phyloP scores from a whole-genome alignment of 2,888 invertebrate genomes.

The Phengaris arion region DNA sequence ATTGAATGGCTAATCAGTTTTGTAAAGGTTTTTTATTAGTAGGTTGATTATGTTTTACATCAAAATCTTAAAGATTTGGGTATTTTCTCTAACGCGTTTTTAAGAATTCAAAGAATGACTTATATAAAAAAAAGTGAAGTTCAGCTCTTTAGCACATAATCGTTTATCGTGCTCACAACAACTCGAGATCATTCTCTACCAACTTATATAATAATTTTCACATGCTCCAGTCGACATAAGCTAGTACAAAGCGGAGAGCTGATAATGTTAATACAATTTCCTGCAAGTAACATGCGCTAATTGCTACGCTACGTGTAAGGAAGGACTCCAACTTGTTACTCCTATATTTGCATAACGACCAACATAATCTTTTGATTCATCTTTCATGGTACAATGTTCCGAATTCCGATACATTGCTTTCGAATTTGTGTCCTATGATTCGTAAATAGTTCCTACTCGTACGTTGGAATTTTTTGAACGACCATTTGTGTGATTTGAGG shows the following conservation, averaged over 20 bases:
- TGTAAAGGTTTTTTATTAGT: too few species aligned
- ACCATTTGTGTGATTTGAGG: too few species aligned
- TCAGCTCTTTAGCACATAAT: not conserved
- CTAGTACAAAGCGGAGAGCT: not conserved
- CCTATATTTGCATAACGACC: conserved; percentile 22
- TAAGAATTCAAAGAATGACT: too few species aligned
- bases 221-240: conserved; percentile 1
- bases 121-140: too few species aligned
- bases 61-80: too few species aligned
- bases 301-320: conserved; percentile 23
- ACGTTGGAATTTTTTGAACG: too few species aligned
- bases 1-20: too few species aligned
- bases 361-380: not conserved
- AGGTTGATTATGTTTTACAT: too few species aligned
- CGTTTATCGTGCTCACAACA: not conserved
- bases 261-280: conserved; percentile 17
- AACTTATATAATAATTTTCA: conserved; percentile 20
- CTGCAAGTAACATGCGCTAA: conserved; percentile 4
- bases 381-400: conserved; percentile 5
- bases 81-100: not conserved
- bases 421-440: not conserved
- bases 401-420: conserved; percentile 1
- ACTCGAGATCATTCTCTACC: conserved; percentile 1
- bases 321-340: conserved; percentile 3
- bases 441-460: too few species aligned